These are phyloP conservation scores for Ruditapes philippinarum DNA, from an alignment of 1,140 invertebrate genomes.

Conservation along the genomic window DNA sequence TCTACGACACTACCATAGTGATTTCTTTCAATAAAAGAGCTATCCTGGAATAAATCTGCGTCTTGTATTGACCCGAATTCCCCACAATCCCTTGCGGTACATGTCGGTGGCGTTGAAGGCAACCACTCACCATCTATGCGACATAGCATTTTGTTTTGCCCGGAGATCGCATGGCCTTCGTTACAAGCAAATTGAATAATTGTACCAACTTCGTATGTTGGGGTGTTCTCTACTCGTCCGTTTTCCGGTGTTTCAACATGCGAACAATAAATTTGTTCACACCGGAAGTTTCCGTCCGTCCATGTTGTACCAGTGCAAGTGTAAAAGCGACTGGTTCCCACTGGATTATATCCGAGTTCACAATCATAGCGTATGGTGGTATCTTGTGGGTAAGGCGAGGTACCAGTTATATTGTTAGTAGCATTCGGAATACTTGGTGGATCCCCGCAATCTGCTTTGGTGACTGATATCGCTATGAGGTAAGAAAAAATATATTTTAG, in stretches of 20 bases:
- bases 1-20: slow-evolving; percentile 27
- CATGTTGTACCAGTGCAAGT: neutral
- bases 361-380: neutral
- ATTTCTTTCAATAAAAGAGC: neutral
- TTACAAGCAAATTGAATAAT: slow-evolving; percentile 15
- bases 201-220: neutral
- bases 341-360: neutral
- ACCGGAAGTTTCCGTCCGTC: neutral
- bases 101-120: neutral
- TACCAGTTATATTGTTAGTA: neutral
- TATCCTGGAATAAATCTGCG: slow-evolving; percentile 4
- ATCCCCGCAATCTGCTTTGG: too few species aligned
- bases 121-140: neutral
- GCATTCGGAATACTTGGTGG: too few species aligned
- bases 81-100: slow-evolving; percentile 12
- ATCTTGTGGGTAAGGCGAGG: neutral
- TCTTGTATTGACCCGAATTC: slow-evolving; percentile 12
- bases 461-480: too few species aligned
- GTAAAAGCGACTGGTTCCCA: neutral
- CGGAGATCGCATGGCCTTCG: slow-evolving; percentile 3
- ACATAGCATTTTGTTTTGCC: neutral
- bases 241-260: slow-evolving; percentile 4
- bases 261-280: slow-evolving; percentile 5
- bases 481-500: too few species aligned
- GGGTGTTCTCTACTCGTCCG: neutral